Conservation (phyloP, 2,888 invertebrate genomes). For the Cosmia pyralina region DNA sequence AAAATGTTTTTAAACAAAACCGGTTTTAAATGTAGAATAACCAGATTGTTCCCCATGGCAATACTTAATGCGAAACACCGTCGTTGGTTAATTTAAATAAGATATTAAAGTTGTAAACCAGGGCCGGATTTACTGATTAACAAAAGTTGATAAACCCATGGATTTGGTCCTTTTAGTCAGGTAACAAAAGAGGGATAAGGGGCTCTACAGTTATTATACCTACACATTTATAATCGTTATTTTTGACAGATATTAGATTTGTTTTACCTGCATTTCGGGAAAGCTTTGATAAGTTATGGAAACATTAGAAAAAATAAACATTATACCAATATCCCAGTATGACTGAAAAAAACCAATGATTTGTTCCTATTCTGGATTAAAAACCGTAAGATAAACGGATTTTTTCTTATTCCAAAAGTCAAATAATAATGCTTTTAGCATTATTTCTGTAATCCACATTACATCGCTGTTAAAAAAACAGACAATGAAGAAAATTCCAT, state of each 20-base stretch:
- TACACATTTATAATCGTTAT: background rate
- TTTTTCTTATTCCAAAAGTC: background rate
- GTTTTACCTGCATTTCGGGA: background rate
- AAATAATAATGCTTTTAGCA: background rate
- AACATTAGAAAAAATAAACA: background rate
- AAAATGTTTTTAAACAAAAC: slow-evolving; percentile 48
- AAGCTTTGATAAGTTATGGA: background rate
- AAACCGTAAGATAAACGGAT: background rate
- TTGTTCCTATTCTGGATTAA: background rate
- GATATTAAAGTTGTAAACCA: slow-evolving; percentile 57
- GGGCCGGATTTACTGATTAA: slow-evolving; percentile 52
- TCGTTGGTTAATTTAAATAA: slow-evolving; percentile 53
- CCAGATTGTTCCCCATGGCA: slow-evolving; percentile 58
- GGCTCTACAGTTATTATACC: background rate
- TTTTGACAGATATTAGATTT: background rate
- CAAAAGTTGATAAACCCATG: slow-evolving; percentile 55
- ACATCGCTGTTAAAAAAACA: background rate
- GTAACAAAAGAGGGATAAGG: background rate
- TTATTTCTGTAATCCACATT: no score
- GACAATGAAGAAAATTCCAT: background rate
- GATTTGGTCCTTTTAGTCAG: slow-evolving; percentile 2
- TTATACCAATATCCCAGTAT: no score
- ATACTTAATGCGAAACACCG: slow-evolving; percentile 46
- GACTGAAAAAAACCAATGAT: background rate
- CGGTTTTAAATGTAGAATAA: slow-evolving; percentile 56